phyloP scores from a whole-genome alignment of 2,797 vertebrate species.

The Fistularia tabacaria region DNA sequence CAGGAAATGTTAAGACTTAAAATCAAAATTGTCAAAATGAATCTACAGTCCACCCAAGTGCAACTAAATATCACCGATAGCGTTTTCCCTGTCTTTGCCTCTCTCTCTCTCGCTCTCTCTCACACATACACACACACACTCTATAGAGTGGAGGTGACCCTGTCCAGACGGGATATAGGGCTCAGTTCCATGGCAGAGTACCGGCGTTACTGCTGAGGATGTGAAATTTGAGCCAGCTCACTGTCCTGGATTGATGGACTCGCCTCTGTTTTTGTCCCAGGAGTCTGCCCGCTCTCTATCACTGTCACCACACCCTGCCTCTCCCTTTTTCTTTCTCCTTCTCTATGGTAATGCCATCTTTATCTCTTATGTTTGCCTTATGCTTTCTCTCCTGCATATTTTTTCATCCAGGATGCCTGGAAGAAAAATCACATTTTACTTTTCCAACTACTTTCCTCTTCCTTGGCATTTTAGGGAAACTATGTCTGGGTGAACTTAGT shows the following conservation, averaged over 20 bases:
- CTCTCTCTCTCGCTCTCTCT: conserved; percentile 4
- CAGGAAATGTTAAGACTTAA: too few relatives aligned
- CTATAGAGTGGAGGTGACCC: conserved; percentile 64
- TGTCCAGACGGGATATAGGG: conserved; percentile 62
- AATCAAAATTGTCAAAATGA: too few relatives aligned
- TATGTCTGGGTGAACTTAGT: too few relatives aligned
- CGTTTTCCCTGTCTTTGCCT: conserved; percentile 14
- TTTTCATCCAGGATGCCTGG: too few relatives aligned
- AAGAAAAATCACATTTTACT: too few relatives aligned
- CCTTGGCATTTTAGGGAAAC: too few relatives aligned
- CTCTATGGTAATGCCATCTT: not conserved
- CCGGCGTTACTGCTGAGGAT: conserved; percentile 62
- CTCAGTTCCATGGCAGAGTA: conserved; percentile 57
- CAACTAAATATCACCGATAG: too few relatives aligned
- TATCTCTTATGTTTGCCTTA: too few relatives aligned
- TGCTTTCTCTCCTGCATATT: too few relatives aligned
- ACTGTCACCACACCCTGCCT: conserved; percentile 44
- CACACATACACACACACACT: conserved; percentile 20
- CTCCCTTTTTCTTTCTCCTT: not conserved
- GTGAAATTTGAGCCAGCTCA: conserved; percentile 64
- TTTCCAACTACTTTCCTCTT: too few relatives aligned
- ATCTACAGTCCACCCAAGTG: too few relatives aligned
- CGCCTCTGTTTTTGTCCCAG: conserved; percentile 57
- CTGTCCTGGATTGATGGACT: conserved; percentile 69
- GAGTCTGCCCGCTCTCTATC: conserved; percentile 58